Evolutionary conservation across 2,113 vertebrate species (phyloP), one percentile per base, ranked within the genome.

Genomic region (Dicentrarchus labrax): DNA sequence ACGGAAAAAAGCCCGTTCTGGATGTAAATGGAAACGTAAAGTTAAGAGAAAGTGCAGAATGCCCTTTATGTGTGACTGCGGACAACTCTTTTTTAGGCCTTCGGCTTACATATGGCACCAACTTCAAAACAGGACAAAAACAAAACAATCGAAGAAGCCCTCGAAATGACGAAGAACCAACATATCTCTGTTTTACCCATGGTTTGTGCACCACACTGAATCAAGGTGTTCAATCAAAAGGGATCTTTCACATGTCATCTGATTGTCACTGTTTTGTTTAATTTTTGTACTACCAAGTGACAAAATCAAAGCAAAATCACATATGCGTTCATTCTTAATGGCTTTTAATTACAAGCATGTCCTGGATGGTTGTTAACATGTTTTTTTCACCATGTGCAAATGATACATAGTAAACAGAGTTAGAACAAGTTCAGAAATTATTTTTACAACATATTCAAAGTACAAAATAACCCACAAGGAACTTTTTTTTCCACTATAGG

Each of bases 71-170:
- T 96, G 96, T 75, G 84, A 85, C 61, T 96, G 96, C 6, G 96
- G 96, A 45, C 88, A 72, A 54, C 30, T 61, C 5, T 97, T 96
- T 87, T 83, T 64, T 0, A 94, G 94, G 62, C 93, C 96, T 6
- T 90, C 95, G 0, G 94, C 94, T 19, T 95, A 92, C 64, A 93
- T 96, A 78, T 96, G 95, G 95, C 96, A 96, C 66, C 93, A 94
- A 67, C 88, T 96, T 76, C 88, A 91, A 89, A 96, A 95, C 86
- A 76, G 68, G 61, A 74, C 36, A 54, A 84, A 83, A 80, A 66
- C 59, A 0, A 84, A 90, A 70, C 38, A 11, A 2, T 48, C 82
- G 65, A 85, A 78, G 30, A 86, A 70, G 3, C 19, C 12, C 3
- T 41, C n/a, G 39, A 68, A 80, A 81, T 79, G 38, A 84, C 17